Base-by-base conservation (phyloP, 2,797 vertebrate genomes). In the Champsocephalus esox region DNA sequence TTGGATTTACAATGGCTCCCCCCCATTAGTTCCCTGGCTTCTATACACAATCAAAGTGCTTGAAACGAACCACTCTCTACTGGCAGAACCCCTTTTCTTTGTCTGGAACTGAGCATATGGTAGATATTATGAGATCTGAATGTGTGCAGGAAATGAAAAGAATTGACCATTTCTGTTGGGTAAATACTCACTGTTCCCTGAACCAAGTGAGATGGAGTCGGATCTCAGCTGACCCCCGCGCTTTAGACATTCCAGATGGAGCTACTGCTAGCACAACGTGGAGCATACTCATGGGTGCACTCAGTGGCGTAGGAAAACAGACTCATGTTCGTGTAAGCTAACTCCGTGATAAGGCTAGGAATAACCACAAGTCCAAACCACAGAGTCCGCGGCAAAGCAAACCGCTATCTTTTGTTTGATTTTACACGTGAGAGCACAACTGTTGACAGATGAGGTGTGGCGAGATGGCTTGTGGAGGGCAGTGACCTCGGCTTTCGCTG, bases 371-470 rank as follows among this genome's bases (percentile, higher is more conserved):
- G 84, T 67, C 73, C 80, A 43, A 74, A 76, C 70, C 50, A 1
- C 82, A 85, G 73, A 82, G 77, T 85, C 71, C 24, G 44, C 12
- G 0, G 68, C 45, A 73, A 78, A 75, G 69, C 82, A 88, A 86
- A 79, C 59, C 0, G 65, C 70, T 75, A 80, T 85, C 87, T 88
- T 85, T 90, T 92, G 84, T 90, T 88, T 82, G 71, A 78, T 84
- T 87, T 89, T 83, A 83, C 32, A 61, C 44, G 17, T 56, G 79
- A 72, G 75, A 74, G 80, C 77, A 55, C 66, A 64, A 54, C 70
- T 81, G 87, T 83, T 90, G 93, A 90, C 87, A 73, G 86, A 90
- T 77, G 83, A 89, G 88, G 90, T 91, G 90, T 79, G 90, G 82
- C 17, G 64, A 73, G 82, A 85, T 49, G 81, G 54, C 62, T 75